A percentile compares a stretch with the other conserved stretches of the same genome.
phyloP scores from a whole-genome alignment of 2,113 vertebrate genomes.

The Malaclemys terrapin region DNA sequence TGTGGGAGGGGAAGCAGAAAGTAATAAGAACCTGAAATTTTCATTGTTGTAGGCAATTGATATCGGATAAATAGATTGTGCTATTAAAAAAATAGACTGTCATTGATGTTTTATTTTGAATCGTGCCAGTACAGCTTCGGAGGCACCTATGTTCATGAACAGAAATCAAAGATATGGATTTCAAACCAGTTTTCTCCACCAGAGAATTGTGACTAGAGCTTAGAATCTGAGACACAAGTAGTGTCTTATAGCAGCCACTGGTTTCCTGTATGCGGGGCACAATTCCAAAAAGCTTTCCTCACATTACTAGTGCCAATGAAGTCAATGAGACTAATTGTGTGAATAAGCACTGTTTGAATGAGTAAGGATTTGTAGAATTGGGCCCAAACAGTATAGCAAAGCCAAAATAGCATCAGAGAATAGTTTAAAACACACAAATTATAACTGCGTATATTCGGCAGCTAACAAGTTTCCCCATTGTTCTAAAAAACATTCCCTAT shows the following conservation, averaged over 20 bases:
- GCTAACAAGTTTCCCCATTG: not conserved
- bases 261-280: not conserved
- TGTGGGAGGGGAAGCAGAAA: not conserved
- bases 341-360: not conserved
- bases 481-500: not conserved
- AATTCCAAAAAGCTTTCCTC: not conserved
- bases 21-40: not conserved
- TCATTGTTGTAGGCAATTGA: not conserved
- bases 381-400: not conserved
- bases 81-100: not conserved
- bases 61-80: not conserved
- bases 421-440: not conserved
- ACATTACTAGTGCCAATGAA: not conserved
- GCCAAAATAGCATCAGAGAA: not conserved
- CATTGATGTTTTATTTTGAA: conserved; percentile 7
- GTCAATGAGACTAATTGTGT: not conserved
- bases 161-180: not conserved
- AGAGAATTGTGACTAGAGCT: not conserved
- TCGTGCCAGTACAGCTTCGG: not conserved
- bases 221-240: not conserved
- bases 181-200: not conserved
- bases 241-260: not conserved
- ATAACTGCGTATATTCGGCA: not conserved
- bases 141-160: not conserved
- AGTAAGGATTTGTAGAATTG: not conserved